A percentile compares a stretch with the other conserved stretches of the same genome.
These are phyloP conservation scores for Hemithea aestivaria DNA, from an alignment of 2,888 invertebrate species.

Conservation along the genomic window DNA sequence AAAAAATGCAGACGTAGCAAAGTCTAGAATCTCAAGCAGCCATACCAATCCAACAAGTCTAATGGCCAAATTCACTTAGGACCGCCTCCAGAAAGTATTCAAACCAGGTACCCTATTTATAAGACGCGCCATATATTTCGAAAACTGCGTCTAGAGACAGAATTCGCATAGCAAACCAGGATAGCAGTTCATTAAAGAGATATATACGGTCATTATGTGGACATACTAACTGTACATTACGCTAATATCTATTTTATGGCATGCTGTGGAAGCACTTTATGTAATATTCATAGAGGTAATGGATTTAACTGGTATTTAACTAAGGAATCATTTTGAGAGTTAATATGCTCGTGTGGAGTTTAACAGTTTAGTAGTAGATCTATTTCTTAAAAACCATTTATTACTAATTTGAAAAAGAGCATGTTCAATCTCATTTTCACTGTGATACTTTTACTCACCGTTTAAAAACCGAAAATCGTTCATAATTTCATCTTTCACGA, in stretches of 20 bases:
- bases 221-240: constrained; percentile 54
- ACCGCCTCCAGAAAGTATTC: constrained; percentile 41
- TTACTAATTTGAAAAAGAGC: no score
- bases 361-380: no score
- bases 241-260: constrained; percentile 41
- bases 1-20: no score
- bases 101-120: constrained; percentile 38
- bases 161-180: constrained; percentile 56
- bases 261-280: constrained; percentile 26
- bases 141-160: constrained; percentile 46
- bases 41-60: constrained; percentile 36
- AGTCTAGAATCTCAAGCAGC: no score
- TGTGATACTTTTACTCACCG: no score
- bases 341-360: no score
- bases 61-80: constrained; percentile 54
- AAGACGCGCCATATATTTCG: constrained; percentile 54
- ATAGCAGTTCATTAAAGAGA: constrained; percentile 72
- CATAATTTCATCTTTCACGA: no score
- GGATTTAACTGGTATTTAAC: constrained; percentile 7
- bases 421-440: no score
- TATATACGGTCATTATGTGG: constrained; percentile 67
- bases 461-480: no score
- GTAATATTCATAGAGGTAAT: constrained; percentile 18
- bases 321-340: background rate
- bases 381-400: no score